Percentiles rank a stretch among this genome's conserved stretches.
phyloP scores from a whole-genome alignment of 2,113 vertebrate species.

The Diadophis punctatus region DNA sequence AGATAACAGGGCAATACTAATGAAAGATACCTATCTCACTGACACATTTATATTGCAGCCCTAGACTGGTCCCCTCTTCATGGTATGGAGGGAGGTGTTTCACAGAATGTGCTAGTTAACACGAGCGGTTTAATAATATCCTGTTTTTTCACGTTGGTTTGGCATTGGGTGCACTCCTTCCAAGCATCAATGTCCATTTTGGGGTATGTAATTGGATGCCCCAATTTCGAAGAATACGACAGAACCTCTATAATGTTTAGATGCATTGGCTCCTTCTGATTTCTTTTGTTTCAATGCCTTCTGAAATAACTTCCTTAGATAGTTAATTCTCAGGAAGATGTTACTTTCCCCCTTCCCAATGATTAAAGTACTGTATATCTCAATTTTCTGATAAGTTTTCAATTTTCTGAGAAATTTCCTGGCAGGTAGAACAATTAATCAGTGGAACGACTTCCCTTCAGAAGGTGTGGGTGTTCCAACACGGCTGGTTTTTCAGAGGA shows the following conservation, averaged over 20 bases:
- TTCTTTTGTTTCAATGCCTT: background rate
- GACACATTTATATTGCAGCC: constrained; percentile 1
- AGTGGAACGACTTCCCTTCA: background rate
- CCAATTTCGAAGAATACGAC: background rate
- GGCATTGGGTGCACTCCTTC: background rate
- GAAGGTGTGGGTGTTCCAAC: background rate
- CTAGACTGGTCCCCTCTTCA: background rate
- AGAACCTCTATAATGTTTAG: background rate
- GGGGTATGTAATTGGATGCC: background rate
- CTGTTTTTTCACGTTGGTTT: background rate
- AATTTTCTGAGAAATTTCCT: background rate
- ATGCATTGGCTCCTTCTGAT: background rate
- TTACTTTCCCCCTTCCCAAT: background rate
- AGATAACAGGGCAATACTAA: constrained; percentile 11
- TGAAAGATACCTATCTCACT: constrained; percentile 11
- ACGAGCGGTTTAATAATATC: constrained; percentile 1
- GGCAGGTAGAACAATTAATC: background rate
- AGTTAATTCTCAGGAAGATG: background rate
- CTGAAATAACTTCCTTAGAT: background rate
- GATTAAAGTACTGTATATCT: background rate
- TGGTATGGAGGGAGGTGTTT: background rate
- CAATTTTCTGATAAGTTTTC: background rate
- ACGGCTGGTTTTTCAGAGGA: background rate
- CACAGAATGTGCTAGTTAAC: background rate
- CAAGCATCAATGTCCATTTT: background rate